A percentile compares a stretch with the other conserved stretches of the same genome.
phyloP scores from a whole-genome alignment of 2,797 vertebrate species.

The Thamnophis elegans region DNA sequence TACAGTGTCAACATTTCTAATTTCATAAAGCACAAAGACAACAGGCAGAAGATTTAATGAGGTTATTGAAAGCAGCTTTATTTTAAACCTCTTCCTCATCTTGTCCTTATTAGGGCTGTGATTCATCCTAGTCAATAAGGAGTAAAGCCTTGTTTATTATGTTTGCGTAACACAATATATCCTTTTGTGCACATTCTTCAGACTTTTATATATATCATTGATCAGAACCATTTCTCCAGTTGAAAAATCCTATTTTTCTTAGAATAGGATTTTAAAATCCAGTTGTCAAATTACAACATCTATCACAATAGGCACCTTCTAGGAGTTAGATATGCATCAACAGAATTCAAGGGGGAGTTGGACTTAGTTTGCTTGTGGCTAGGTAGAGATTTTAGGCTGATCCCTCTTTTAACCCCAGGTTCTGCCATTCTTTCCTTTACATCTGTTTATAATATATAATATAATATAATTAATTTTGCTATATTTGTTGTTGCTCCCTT shows the following conservation, averaged over 20 bases:
- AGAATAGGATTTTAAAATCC: background rate
- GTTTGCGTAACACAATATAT: constrained; percentile 20
- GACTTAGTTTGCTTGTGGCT: background rate
- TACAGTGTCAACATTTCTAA: constrained; percentile 23
- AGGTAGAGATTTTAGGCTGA: background rate
- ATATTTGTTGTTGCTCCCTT: background rate
- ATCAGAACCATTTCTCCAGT: background rate
- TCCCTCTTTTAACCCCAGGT: background rate
- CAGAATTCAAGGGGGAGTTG: background rate
- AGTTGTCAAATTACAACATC: background rate
- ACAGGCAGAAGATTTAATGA: constrained; percentile 6
- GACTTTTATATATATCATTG: background rate
- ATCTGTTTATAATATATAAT: background rate
- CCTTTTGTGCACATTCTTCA: background rate
- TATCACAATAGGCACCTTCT: background rate
- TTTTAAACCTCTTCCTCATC: constrained; percentile 61
- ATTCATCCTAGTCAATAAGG: constrained; percentile 29
- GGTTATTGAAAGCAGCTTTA: constrained; percentile 44
- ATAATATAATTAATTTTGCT: background rate
- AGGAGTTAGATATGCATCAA: background rate
- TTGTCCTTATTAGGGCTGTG: constrained; percentile 30
- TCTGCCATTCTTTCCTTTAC: background rate
- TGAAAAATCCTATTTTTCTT: background rate
- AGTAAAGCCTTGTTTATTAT: constrained; percentile 28
- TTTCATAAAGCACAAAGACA: constrained; percentile 22